Evolutionary conservation across 2,888 invertebrate genomes (phyloP).

Genomic region (Trachelus tabidus): DNA sequence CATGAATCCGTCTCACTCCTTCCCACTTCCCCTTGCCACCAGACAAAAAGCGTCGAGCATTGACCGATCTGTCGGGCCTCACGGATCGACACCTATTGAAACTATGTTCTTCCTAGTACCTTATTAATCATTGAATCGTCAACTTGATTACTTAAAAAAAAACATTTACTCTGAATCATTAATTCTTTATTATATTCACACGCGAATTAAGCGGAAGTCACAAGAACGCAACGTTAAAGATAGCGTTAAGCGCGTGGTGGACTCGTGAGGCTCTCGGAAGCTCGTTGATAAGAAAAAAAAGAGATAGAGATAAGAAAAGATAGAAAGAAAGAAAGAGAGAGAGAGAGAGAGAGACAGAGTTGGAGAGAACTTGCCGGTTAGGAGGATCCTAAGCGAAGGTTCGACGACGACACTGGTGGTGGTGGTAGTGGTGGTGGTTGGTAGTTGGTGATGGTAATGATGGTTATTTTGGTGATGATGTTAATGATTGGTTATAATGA

Average conservation of each 20-base stretch:
- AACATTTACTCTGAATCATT: neutral
- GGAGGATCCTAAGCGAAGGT: conserved; percentile 28
- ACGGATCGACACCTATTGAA: neutral
- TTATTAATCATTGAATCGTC: too few relatives aligned
- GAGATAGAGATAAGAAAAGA: neutral
- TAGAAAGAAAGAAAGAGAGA: neutral
- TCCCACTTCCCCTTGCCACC: neutral
- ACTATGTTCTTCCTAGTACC: neutral
- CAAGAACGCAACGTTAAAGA: neutral
- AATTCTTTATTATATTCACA: neutral
- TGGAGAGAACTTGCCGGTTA: conserved; percentile 40
- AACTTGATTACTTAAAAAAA: neutral
- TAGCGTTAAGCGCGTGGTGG: neutral
- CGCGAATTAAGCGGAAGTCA: neutral
- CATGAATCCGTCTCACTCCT: neutral
- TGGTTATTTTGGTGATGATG: neutral
- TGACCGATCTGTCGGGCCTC: neutral
- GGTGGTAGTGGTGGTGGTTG: conserved; percentile 31
- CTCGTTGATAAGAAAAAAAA: neutral
- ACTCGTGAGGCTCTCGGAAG: conserved; percentile 1
- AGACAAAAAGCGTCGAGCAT: neutral
- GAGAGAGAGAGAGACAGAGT: conserved; percentile 1
- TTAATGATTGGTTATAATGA: neutral
- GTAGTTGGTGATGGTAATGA: conserved; percentile 19
- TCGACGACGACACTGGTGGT: conserved; percentile 19